Evolutionary conservation across 2,797 vertebrate genomes (phyloP), one percentile per base, ranked within the genome.

Genomic region (Parotocinclus haroldoi): DNA sequence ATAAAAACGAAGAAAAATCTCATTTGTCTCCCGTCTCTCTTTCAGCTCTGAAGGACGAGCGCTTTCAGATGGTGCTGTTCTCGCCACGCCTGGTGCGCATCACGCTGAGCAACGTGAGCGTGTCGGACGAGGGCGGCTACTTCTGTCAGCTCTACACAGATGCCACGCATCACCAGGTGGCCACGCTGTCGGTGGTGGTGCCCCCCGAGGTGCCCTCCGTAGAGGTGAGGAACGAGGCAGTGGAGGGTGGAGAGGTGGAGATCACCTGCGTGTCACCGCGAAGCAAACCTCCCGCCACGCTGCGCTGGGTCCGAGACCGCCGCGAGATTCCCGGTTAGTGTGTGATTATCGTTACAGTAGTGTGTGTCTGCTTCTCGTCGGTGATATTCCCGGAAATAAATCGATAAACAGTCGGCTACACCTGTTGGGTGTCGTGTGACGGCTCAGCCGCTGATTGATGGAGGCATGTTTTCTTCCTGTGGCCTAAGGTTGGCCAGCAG

Each of bases 71-170:
- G 82, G 89, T 93, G 55, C 90, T 94, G 65, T 96, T 96, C 84
- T 92, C 93, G 7, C 90, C 87, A 0, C 87, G 85, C 1, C 83
- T 93, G 66, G 92, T 96, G 67, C 90, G 92, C 74, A 95, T 96
- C 75, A 81, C 86, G 0, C 82, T 96, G 72, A 89, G 89, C 52
- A 91, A 95, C 38, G 94, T 94, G 69, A 93, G 93, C 11, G 89
- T 96, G 70, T 86, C 82, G 0, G 95, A 96, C 2, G 95, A 96
- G 78, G 95, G 94, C 0, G 94, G 94, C 54, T 96, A 95, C 85
- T 95, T 94, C 86, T 96, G 95, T 84, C 95, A 96, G 87, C 92
- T 96, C 46, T 96, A 96, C 84, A 93, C 93, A 0, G 93, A 95
- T 7, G 86, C 88, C 75, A 95, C 95, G 0, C 93, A 94, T 83